These are phyloP conservation scores for Drosophila oshimai DNA, from an alignment of 1,140 invertebrate genomes.

Conservation along the genomic window DNA sequence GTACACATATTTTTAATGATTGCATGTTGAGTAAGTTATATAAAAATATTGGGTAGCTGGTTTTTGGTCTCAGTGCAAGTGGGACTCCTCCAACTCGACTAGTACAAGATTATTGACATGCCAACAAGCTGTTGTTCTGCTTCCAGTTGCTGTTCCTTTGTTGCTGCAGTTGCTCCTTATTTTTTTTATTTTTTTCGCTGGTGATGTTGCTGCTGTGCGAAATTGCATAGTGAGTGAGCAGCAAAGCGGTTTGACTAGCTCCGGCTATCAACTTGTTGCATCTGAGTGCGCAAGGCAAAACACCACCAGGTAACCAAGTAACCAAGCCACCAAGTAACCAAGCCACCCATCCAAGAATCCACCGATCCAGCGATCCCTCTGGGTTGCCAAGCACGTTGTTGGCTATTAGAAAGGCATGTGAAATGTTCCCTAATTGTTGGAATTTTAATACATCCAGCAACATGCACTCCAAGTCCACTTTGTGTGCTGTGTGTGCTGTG, in stretches of 20 bases:
- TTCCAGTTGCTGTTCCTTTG: slow-evolving; percentile 37
- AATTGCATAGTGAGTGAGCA: slow-evolving; percentile 65
- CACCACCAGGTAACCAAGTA: background rate
- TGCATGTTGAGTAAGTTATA: too few relatives aligned
- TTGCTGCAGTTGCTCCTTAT: slow-evolving; percentile 35
- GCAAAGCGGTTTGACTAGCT: slow-evolving; percentile 55
- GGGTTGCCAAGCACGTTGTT: slow-evolving; percentile 52
- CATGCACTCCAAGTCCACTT: slow-evolving; percentile 21
- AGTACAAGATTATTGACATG: slow-evolving; percentile 76
- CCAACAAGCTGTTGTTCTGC: slow-evolving; percentile 75
- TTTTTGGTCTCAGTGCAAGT: background rate
- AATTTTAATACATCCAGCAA: slow-evolving; percentile 72
- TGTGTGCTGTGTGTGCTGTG: background rate
- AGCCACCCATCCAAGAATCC: background rate
- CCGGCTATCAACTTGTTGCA: slow-evolving; percentile 62
- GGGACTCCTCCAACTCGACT: slow-evolving; percentile 4
- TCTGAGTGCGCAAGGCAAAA: slow-evolving; percentile 40
- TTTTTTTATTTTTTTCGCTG: background rate
- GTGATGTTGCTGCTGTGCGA: slow-evolving; percentile 63
- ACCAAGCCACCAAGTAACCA: background rate
- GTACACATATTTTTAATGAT: too few relatives aligned
- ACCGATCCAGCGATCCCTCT: background rate
- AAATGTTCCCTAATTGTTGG: slow-evolving; percentile 80
- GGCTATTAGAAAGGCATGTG: slow-evolving; percentile 80
- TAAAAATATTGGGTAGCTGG: too few relatives aligned